Evolutionary conservation across 35 echinoderm and acorn worm species (phyloP).

Genomic region (Stichopus chloronotus): DNA sequence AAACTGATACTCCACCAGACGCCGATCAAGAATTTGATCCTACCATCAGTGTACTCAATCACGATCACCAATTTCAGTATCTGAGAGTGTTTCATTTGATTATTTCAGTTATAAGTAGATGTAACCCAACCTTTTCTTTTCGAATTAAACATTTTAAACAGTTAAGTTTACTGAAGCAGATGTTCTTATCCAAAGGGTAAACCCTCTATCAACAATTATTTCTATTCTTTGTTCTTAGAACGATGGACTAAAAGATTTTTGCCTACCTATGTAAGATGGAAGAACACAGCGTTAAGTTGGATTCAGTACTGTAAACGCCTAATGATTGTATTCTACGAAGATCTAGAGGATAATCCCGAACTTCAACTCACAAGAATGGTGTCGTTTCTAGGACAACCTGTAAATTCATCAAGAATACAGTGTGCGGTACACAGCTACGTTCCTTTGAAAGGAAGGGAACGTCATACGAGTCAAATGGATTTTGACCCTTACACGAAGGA

Average conservation of each 20-base stretch:
- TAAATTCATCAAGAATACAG: slow-evolving; percentile 7
- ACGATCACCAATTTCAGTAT: too few relatives aligned
- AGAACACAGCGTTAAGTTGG: slow-evolving; percentile 44
- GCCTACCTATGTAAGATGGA: slow-evolving; percentile 12
- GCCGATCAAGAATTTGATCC: too few relatives aligned
- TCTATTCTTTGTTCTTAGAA: neutral
- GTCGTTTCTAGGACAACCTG: slow-evolving; percentile 27
- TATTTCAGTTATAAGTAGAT: too few relatives aligned
- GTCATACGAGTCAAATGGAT: slow-evolving; percentile 32
- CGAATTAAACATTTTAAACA: too few relatives aligned
- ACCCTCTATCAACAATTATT: too few relatives aligned
- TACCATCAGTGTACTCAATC: too few relatives aligned
- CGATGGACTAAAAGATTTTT: slow-evolving; percentile 25
- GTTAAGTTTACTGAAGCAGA: too few relatives aligned
- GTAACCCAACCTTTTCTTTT: too few relatives aligned
- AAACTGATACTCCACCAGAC: too few relatives aligned
- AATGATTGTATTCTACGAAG: slow-evolving; percentile 50
- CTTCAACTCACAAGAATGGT: slow-evolving; percentile 35
- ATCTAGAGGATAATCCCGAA: slow-evolving; percentile 13
- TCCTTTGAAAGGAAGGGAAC: slow-evolving; percentile 1
- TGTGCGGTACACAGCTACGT: slow-evolving; percentile 36
- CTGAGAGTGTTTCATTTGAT: too few relatives aligned
- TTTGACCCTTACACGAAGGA: slow-evolving; percentile 42
- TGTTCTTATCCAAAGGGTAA: too few relatives aligned
- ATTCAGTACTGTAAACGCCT: slow-evolving; percentile 13